These are phyloP conservation scores for Pterocles orientalis DNA, from an alignment of 2,113 vertebrate species.

Conservation along the genomic window DNA sequence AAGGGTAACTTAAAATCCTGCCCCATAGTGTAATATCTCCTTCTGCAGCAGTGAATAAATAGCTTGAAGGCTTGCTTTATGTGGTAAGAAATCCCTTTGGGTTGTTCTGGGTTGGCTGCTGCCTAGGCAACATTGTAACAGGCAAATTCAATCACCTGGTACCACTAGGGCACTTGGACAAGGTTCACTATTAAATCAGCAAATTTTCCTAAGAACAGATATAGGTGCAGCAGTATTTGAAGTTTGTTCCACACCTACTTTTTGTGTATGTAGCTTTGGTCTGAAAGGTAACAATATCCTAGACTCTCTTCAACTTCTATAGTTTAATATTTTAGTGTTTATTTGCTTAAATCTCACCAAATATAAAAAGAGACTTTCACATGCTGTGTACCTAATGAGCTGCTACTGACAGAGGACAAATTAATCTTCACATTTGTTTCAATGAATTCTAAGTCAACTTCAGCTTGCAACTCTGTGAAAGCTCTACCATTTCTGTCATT, in stretches of 20 bases:
- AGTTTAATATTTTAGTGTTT: not conserved
- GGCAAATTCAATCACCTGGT: not conserved
- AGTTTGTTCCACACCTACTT: not conserved
- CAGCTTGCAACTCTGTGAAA: not conserved
- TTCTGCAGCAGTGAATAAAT: not conserved
- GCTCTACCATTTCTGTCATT: not conserved
- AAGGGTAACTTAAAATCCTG: not conserved
- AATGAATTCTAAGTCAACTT: not conserved
- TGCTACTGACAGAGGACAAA: not conserved
- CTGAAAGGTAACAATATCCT: not conserved
- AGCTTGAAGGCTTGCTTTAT: not conserved
- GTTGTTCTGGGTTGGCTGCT: not conserved
- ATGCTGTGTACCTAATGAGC: not conserved
- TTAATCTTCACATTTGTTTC: not conserved
- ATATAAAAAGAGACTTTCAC: not conserved
- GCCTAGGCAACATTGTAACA: not conserved
- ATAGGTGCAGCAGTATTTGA: not conserved
- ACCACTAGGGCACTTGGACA: not conserved
- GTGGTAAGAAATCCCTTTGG: not conserved
- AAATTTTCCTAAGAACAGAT: not conserved
- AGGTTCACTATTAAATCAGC: not conserved
- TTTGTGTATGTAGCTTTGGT: not conserved
- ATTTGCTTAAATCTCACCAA: not conserved
- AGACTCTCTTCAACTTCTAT: not conserved
- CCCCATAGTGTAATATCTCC: not conserved